Evolutionary conservation across 2,113 vertebrate genomes (phyloP).

Genomic region (Nerophis ophidion): DNA sequence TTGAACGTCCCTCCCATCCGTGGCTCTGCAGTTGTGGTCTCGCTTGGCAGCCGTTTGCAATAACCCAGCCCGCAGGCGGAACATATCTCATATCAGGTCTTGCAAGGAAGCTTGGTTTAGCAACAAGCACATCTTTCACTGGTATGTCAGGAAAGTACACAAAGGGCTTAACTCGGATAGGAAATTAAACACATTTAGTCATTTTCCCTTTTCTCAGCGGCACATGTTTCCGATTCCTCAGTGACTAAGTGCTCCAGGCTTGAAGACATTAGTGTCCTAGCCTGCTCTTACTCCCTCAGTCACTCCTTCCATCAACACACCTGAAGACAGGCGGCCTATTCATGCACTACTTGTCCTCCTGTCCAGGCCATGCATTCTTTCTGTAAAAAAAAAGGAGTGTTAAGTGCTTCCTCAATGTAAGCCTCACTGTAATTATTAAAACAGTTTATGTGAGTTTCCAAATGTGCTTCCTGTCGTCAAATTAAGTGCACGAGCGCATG

Average conservation of each 20-base stretch:
- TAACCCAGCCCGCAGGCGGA: constrained; percentile 2
- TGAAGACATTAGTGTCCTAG: constrained; percentile 29
- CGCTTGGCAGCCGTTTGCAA: constrained; percentile 21
- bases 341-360: constrained; percentile 25
- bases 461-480: neutral
- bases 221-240: constrained; percentile 32
- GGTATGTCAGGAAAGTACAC: constrained; percentile 11
- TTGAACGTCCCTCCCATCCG: constrained; percentile 32
- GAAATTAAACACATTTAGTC: constrained; percentile 38
- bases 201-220: constrained; percentile 29
- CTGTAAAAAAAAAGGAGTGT: constrained; percentile 24
- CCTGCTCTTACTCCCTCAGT: constrained; percentile 26
- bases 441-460: neutral
- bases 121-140: constrained; percentile 4
- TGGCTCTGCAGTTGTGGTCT: constrained; percentile 36
- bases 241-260: constrained; percentile 32
- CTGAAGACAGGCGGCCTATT: constrained; percentile 54
- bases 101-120: constrained; percentile 3
- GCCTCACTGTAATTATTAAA: constrained; percentile 15
- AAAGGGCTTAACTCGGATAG: constrained; percentile 8
- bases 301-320: constrained; percentile 56
- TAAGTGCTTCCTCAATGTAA: constrained; percentile 7
- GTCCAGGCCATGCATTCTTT: constrained; percentile 42
- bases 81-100: constrained; percentile 2
- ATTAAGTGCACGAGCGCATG: neutral